Evolutionary conservation across 2,888 invertebrate genomes (phyloP).

Genomic region (Strigamia maritima): DNA sequence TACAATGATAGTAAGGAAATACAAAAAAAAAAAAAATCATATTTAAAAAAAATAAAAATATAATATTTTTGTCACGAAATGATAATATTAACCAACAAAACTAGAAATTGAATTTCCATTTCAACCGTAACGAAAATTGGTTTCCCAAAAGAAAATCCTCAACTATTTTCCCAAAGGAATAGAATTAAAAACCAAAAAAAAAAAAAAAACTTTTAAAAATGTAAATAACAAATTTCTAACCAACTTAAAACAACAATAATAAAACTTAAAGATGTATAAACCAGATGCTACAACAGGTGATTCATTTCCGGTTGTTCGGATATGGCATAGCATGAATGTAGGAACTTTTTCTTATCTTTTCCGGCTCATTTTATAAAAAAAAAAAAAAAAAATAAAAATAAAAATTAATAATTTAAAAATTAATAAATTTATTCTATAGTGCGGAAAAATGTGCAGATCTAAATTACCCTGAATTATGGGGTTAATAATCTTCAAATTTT

Average conservation of each 20-base stretch:
- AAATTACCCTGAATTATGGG: slow-evolving; percentile 13
- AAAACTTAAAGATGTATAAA: neutral
- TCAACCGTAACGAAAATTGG: neutral
- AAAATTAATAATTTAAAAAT: too few relatives aligned
- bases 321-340: neutral
- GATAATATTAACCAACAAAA: too few relatives aligned
- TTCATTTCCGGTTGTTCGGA: neutral
- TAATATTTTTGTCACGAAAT: too few relatives aligned
- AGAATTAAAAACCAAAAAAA: neutral
- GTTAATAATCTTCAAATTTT: neutral
- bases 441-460: neutral
- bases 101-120: too few relatives aligned
- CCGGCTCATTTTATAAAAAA: neutral
- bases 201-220: neutral
- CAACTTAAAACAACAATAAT: neutral
- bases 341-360: neutral
- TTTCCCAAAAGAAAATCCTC: neutral
- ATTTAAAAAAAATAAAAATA: too few relatives aligned
- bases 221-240: neutral
- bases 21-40: neutral
- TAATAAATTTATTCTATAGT: neutral
- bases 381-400: too few relatives aligned
- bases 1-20: neutral
- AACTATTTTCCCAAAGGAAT: neutral
- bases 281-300: neutral